These are phyloP conservation scores for Pseudolaguvia tuberculata DNA, from an alignment of 2,113 vertebrate genomes.

Conservation along the genomic window DNA sequence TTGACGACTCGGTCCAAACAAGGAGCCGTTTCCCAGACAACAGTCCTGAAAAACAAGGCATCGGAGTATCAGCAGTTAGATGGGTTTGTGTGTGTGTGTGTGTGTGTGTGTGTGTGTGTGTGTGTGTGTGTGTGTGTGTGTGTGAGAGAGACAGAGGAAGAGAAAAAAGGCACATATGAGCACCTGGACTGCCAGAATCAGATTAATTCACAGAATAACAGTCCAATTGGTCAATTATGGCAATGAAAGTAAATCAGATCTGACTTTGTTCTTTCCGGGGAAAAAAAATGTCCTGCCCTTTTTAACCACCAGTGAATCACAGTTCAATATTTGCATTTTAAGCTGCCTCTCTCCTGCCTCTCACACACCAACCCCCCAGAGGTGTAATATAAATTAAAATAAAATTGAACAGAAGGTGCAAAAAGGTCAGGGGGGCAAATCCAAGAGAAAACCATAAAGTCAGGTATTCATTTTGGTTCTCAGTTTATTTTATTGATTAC, in stretches of 20 bases:
- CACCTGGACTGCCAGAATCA: conserved; percentile 24
- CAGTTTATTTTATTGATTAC: too few relatives aligned
- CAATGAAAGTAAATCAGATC: conserved; percentile 12
- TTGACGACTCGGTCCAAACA: conserved; percentile 74
- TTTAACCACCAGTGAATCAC: not conserved
- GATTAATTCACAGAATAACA: conserved; percentile 38
- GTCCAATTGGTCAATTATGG: conserved; percentile 30
- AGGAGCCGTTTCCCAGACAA: conserved; percentile 72
- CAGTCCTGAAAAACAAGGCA: conserved; percentile 62
- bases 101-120: too few relatives aligned
- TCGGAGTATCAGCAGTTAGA: conserved; percentile 44
- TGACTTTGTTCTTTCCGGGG: conserved; percentile 4
- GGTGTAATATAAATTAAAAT: not conserved
- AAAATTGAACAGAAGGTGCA: too few relatives aligned
- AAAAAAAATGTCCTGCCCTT: not conserved
- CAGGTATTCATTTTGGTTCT: too few relatives aligned
- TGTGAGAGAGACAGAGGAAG: too few relatives aligned
- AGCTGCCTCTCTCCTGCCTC: not conserved
- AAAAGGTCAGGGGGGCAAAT: too few relatives aligned
- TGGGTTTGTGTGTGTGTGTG: too few relatives aligned
- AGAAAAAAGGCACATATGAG: conserved; percentile 20
- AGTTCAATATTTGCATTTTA: not conserved
- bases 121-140: too few relatives aligned
- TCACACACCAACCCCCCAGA: too few relatives aligned
- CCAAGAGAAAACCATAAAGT: too few relatives aligned